Base-by-base conservation (phyloP, 2,888 invertebrate genomes). In the Rhorus exstirpatorius region DNA sequence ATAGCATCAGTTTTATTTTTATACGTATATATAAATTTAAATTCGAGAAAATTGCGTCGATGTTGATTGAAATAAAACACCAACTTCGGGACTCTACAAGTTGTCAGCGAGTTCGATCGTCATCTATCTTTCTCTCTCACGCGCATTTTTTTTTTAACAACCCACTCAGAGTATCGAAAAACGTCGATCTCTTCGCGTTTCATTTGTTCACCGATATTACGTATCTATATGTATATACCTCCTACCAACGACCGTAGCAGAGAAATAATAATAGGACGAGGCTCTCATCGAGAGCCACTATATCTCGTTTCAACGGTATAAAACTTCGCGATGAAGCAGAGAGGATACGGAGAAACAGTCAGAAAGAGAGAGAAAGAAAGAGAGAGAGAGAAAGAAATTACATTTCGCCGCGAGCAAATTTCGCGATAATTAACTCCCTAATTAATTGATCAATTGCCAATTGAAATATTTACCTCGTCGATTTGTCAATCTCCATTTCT, bases 361-460 rank as follows among this genome's bases (percentile, higher is more conserved):
- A 3, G 41, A 53, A 44, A 58, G 46, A 31, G 17, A 35, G 3
- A 38, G 46, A 14, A 17, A 21, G 38, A 38, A 17, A n/a, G 38
- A 61, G 24, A 26, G 3, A 53, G 26, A 17, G 17, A 35, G 8
- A 51, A 24, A 58, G 44, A 61, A 38, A 71, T 21, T n/a, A 17
- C 14, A 46, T 55, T n/a, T 44, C 1, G 35, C 49, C 79, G n/a
- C 44, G 12, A 49, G 67, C 41, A 74, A 74, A 31, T 72, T 79
- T 53, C 49, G 21, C 72, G 53, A 63, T 70, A 82, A 82, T 78
- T 63, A 78, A 74, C 68, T 35, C 10, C n/a, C 58, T 68, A 70
- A 82, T 82, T 78, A 78, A 82, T 74, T 70, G 63, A 78, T 74
- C 63, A 82, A 82, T 78, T 58, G 74, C 51, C 68, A 65, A 78